Conservation (phyloP, 2,797 vertebrate species). For the Lycodopsis pacificus region DNA sequence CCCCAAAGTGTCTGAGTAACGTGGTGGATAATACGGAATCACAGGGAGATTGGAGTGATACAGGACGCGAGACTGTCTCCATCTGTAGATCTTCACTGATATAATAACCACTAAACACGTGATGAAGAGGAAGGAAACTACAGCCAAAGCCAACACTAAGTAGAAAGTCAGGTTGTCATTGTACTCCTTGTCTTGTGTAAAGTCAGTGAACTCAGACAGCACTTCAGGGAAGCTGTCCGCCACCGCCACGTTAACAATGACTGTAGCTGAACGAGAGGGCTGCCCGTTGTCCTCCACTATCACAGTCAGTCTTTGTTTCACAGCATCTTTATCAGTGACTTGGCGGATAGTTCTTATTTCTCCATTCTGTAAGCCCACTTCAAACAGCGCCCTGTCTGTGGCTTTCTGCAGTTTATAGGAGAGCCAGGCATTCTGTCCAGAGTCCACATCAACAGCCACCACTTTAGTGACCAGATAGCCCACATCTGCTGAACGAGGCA, state of each 20-base stretch:
- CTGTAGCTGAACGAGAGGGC: no score
- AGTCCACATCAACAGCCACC: constrained; percentile 85
- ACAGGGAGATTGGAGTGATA: constrained; percentile 63
- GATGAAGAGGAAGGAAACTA: constrained; percentile 81
- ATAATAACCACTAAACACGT: constrained; percentile 78
- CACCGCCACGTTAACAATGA: no score
- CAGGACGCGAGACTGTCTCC: constrained; percentile 65
- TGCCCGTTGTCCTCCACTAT: constrained; percentile 84
- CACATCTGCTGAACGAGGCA: constrained; percentile 85
- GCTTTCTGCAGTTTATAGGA: constrained; percentile 85
- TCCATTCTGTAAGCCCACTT: constrained; percentile 85
- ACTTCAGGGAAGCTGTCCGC: no score
- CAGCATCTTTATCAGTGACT: constrained; percentile 84
- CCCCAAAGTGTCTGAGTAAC: constrained; percentile 50
- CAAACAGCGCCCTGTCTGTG: constrained; percentile 86
- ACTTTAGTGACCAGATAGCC: constrained; percentile 90
- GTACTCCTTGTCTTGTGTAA: constrained; percentile 78
- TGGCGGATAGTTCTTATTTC: constrained; percentile 84
- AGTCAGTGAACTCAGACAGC: no score
- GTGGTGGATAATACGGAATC: constrained; percentile 74
- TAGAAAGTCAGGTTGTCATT: constrained; percentile 79
- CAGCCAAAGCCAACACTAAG: constrained; percentile 78
- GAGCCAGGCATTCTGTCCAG: constrained; percentile 86
- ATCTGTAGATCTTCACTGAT: constrained; percentile 80
- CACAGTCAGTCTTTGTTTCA: constrained; percentile 84